These are phyloP conservation scores for Leptosomus discolor DNA, from an alignment of 2,113 vertebrate genomes.

Conservation along the genomic window DNA sequence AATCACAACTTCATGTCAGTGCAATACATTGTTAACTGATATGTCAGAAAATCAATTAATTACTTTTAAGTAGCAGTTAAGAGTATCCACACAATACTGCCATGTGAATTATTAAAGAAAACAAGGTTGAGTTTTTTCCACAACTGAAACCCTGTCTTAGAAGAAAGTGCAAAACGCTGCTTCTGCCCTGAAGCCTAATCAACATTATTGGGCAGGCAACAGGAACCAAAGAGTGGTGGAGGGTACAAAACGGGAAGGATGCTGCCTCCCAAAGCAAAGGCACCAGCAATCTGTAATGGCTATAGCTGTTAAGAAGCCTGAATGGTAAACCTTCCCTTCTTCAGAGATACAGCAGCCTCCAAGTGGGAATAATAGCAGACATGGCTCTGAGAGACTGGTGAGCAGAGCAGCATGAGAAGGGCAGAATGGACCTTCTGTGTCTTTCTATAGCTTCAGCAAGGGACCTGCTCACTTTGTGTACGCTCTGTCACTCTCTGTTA, in stretches of 20 bases:
- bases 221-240: background rate
- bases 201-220: conserved; percentile 33
- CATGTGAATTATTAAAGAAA: conserved; percentile 94
- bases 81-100: conserved; percentile 86
- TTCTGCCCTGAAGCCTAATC: conserved; percentile 63
- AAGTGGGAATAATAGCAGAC: background rate
- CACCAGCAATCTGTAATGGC: background rate
- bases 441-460: background rate
- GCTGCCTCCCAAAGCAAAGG: background rate
- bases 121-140: conserved; percentile 60
- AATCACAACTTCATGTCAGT: conserved; percentile 80
- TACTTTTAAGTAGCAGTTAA: conserved; percentile 97
- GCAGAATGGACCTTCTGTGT: background rate
- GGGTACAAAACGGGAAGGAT: background rate
- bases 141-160: conserved; percentile 32
- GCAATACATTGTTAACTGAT: conserved; percentile 86
- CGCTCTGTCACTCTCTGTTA: background rate
- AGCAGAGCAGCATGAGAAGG: background rate
- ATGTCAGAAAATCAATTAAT: conserved; percentile 99
- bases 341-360: background rate
- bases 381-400: background rate
- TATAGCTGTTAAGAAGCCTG: background rate
- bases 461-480: background rate
- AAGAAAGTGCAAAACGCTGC: conserved; percentile 59
- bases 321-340: background rate